These are phyloP conservation scores for Wasmannia auropunctata DNA, from an alignment of 1,140 invertebrate species.

Conservation along the genomic window DNA sequence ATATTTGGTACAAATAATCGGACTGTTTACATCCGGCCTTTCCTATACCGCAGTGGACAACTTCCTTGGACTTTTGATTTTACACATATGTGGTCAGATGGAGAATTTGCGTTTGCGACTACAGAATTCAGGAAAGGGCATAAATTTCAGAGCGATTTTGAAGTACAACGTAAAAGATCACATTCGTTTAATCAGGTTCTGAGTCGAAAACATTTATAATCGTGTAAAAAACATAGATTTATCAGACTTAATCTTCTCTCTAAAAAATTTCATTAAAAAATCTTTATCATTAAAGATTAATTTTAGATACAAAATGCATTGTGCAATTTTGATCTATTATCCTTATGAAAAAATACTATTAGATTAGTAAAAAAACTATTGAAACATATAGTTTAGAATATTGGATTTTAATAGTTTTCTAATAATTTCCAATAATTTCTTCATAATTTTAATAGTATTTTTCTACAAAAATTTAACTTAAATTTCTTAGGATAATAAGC, in stretches of 20 bases:
- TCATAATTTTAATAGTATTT: no score
- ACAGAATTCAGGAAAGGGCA: neutral
- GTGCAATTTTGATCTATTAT: neutral
- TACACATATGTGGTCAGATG: conserved; percentile 48
- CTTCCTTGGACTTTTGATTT: conserved; percentile 21
- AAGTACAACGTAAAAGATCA: conserved; percentile 8
- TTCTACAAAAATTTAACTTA: no score
- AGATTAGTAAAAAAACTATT: neutral
- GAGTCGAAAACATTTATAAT: neutral
- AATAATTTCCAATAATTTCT: no score
- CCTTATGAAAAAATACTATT: no score
- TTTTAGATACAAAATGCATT: neutral
- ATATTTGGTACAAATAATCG: neutral
- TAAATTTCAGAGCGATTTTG: neutral
- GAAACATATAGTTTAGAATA: neutral
- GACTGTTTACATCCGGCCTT: neutral
- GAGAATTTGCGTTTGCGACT: conserved; percentile 26
- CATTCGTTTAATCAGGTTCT: conserved; percentile 43
- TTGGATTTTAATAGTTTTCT: no score
- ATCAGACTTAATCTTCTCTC: neutral
- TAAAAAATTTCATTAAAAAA: neutral
- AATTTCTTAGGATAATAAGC: no score
- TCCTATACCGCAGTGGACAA: conserved; percentile 37
- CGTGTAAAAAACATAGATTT: neutral
- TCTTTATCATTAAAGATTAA: neutral